A percentile compares a stretch with the other conserved stretches of the same genome.
These are phyloP conservation scores for Callyntrura guangdongensis DNA, from an alignment of 2,888 invertebrate species.

Conservation along the genomic window DNA sequence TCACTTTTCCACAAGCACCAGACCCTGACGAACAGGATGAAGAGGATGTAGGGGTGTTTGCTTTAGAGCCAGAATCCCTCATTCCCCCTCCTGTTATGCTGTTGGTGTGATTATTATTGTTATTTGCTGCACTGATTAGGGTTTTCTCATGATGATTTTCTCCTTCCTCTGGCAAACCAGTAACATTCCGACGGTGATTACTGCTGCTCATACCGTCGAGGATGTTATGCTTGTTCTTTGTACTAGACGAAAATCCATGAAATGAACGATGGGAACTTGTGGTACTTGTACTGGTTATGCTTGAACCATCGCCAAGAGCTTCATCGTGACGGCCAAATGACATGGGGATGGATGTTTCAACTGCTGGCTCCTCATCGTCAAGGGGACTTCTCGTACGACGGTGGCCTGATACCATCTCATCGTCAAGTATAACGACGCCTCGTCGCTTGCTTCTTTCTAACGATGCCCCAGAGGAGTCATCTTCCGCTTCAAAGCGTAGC, in stretches of 20 bases:
- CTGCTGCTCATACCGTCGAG: slow-evolving; percentile 18
- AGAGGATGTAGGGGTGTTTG: slow-evolving; percentile 81
- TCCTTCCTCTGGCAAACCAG: not conserved
- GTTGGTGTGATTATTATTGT: slow-evolving; percentile 10
- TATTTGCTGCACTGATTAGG: slow-evolving; percentile 20
- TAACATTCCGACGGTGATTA: slow-evolving; percentile 34
- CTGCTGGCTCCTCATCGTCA: slow-evolving; percentile 64
- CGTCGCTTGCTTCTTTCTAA: slow-evolving; percentile 53
- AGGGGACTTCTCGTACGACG: slow-evolving; percentile 39
- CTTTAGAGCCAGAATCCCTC: slow-evolving; percentile 76
- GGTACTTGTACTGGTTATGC: slow-evolving; percentile 72
- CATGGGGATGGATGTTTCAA: slow-evolving; percentile 71
- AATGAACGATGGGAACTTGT: slow-evolving; percentile 73
- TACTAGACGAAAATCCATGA: slow-evolving; percentile 57
- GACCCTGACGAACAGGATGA: slow-evolving; percentile 80
- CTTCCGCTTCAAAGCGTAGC: slow-evolving; percentile 69
- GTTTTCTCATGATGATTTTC: slow-evolving; percentile 66
- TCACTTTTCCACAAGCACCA: slow-evolving; percentile 83
- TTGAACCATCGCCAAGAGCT: slow-evolving; percentile 69
- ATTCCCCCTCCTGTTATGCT: slow-evolving; percentile 49
- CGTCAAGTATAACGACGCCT: slow-evolving; percentile 57
- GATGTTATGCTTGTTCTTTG: slow-evolving; percentile 52
- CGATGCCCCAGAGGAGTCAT: not conserved
- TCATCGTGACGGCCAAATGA: slow-evolving; percentile 70
- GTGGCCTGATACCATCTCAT: slow-evolving; percentile 34